These are phyloP conservation scores for Vicugna pacos DNA, from an alignment of 2,113 vertebrate species.

Conservation along the genomic window DNA sequence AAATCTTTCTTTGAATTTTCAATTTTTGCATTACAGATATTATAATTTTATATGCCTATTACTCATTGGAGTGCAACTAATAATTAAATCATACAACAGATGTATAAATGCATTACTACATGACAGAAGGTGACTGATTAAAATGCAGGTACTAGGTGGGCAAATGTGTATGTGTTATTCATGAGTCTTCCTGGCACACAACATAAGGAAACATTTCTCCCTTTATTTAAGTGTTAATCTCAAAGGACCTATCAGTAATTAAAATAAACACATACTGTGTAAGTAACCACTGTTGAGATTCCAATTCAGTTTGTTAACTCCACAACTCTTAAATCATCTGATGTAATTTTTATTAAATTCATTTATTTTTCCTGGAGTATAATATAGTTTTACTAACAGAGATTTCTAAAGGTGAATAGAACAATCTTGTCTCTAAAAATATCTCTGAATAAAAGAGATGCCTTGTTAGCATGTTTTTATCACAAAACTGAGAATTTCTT, in stretches of 20 bases:
- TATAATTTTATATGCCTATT: not conserved
- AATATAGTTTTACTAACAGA: not conserved
- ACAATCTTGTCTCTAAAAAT: not conserved
- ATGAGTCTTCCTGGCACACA: constrained; percentile 80
- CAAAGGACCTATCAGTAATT: constrained; percentile 71
- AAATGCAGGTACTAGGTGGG: constrained; percentile 77
- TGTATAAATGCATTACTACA: constrained; percentile 82
- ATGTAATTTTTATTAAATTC: not conserved
- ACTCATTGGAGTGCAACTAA: constrained; percentile 66
- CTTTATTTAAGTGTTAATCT: constrained; percentile 76
- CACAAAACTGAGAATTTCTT: not conserved
- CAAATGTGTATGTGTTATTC: constrained; percentile 82
- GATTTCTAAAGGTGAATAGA: not conserved
- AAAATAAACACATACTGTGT: not conserved
- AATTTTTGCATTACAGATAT: not conserved
- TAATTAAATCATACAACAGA: constrained; percentile 82
- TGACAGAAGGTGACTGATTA: constrained; percentile 83
- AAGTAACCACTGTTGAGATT: not conserved
- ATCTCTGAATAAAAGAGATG: not conserved
- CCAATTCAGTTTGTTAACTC: not conserved
- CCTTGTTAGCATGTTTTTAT: not conserved
- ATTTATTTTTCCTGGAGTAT: not conserved
- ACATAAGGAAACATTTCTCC: constrained; percentile 74
- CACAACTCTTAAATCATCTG: not conserved
- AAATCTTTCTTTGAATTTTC: not conserved